phyloP scores from a whole-genome alignment of 2,888 invertebrate genomes.

The Buathra laborator region DNA sequence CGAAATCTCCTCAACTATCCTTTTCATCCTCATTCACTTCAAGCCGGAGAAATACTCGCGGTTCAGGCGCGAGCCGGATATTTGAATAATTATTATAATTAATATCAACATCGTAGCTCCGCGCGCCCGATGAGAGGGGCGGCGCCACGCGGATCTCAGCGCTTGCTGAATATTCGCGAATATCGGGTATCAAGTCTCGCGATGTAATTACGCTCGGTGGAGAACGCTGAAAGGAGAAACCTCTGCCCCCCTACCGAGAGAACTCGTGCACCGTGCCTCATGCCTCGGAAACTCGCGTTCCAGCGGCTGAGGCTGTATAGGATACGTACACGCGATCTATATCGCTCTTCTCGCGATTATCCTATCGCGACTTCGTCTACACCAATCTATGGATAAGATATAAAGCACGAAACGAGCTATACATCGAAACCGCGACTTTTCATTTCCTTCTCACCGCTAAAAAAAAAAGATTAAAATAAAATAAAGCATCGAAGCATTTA shows the following conservation, averaged over 20 bases:
- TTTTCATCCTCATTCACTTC: conserved; percentile 56
- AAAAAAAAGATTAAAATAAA: no score
- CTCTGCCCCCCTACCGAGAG: conserved; percentile 9
- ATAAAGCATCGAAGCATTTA: no score
- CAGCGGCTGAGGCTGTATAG: conserved; percentile 1
- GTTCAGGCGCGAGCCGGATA: conserved; percentile 45
- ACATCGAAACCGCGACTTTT: not conserved
- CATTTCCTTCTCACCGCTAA: not conserved
- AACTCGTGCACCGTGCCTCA: conserved; percentile 10
- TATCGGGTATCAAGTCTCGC: conserved; percentile 68
- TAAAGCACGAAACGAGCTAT: not conserved
- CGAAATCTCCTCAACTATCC: conserved; percentile 48
- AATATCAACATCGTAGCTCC: conserved; percentile 59
- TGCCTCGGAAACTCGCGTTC: conserved; percentile 11
- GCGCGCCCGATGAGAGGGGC: not conserved
- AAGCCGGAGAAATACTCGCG: conserved; percentile 42
- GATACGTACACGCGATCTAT: conserved; percentile 7
- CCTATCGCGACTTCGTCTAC: not conserved
- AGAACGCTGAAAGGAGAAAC: conserved; percentile 61
- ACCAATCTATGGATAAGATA: not conserved
- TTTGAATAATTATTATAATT: conserved; percentile 69
- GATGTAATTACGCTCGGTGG: conserved; percentile 68
- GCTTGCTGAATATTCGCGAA: conserved; percentile 52
- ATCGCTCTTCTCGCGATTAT: conserved; percentile 2
- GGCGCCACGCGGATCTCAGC: not conserved